A percentile compares a stretch with the other conserved stretches of the same genome.
Evolutionary conservation across 2,113 vertebrate species (phyloP).

Genomic region (Phyllostomus hastatus): DNA sequence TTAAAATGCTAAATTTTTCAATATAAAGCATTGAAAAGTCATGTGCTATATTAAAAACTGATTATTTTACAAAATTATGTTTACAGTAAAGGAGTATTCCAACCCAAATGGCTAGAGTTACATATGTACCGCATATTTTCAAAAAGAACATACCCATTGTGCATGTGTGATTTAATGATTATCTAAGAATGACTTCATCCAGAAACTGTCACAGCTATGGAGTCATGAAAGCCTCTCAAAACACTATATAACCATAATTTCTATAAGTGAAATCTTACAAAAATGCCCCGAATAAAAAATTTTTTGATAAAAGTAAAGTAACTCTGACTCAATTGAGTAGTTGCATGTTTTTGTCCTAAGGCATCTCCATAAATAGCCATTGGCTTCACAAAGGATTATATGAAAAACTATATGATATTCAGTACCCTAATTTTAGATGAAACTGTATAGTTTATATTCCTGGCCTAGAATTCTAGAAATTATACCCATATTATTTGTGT

Average conservation of each 20-base stretch:
- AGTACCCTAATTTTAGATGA: slow-evolving; percentile 25
- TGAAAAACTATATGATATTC: neutral
- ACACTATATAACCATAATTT: neutral
- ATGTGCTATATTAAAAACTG: neutral
- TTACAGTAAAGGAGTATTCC: neutral
- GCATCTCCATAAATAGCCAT: neutral
- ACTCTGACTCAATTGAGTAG: neutral
- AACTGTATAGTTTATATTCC: neutral
- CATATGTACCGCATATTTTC: slow-evolving; percentile 10
- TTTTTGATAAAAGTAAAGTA: neutral
- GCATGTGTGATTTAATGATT: neutral
- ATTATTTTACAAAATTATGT: slow-evolving; percentile 26
- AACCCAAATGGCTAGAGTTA: neutral
- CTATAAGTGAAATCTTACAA: slow-evolving; percentile 21
- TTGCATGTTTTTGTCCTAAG: neutral
- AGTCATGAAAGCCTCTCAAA: neutral
- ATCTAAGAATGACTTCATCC: neutral
- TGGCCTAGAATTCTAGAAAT: slow-evolving; percentile 10
- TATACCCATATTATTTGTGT: neutral
- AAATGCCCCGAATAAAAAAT: neutral
- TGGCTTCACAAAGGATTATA: neutral
- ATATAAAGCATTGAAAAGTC: slow-evolving; percentile 21
- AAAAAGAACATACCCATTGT: neutral
- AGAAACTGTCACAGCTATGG: neutral
- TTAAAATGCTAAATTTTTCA: slow-evolving; percentile 7